A percentile compares a stretch with the other conserved stretches of the same genome.
Evolutionary conservation across 2,888 invertebrate genomes (phyloP).

Genomic region (Campaea margaritaria): DNA sequence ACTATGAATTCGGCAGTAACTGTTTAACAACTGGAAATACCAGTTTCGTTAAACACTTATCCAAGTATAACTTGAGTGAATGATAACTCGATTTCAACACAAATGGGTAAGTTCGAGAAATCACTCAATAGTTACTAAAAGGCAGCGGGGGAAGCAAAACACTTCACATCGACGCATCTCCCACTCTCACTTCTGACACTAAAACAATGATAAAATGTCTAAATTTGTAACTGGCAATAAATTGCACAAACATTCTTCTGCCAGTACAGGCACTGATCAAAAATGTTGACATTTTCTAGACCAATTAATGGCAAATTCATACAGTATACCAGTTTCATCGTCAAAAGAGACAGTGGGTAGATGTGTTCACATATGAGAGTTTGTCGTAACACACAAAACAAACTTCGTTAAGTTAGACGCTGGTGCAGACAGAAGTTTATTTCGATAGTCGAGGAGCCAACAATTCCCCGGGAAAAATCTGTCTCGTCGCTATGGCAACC

Average conservation of each 20-base stretch:
- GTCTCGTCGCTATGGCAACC: too few relatives aligned
- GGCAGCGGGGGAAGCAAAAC: slow-evolving; percentile 11
- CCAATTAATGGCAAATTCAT: slow-evolving; percentile 1
- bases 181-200: slow-evolving; percentile 9
- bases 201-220: slow-evolving; percentile 1
- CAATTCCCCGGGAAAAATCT: too few relatives aligned
- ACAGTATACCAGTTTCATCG: slow-evolving; percentile 2
- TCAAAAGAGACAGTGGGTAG: slow-evolving; percentile 1
- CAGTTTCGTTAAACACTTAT: slow-evolving; percentile 6
- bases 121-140: slow-evolving; percentile 18
- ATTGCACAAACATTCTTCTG: slow-evolving; percentile 10
- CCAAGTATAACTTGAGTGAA: slow-evolving; percentile 13
- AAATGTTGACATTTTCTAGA: slow-evolving; percentile 2
- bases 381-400: neutral
- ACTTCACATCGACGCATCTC: neutral
- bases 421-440: slow-evolving; percentile 2
- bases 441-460: too few relatives aligned
- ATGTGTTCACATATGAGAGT: neutral
- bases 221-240: slow-evolving; percentile 2
- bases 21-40: too few relatives aligned
- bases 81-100: slow-evolving; percentile 15
- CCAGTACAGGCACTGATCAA: slow-evolving; percentile 1
- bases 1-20: too few relatives aligned
- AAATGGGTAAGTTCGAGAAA: slow-evolving; percentile 18
- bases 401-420: neutral